Conservation (phyloP, 2,888 invertebrate species). For the Torymus auratus region DNA sequence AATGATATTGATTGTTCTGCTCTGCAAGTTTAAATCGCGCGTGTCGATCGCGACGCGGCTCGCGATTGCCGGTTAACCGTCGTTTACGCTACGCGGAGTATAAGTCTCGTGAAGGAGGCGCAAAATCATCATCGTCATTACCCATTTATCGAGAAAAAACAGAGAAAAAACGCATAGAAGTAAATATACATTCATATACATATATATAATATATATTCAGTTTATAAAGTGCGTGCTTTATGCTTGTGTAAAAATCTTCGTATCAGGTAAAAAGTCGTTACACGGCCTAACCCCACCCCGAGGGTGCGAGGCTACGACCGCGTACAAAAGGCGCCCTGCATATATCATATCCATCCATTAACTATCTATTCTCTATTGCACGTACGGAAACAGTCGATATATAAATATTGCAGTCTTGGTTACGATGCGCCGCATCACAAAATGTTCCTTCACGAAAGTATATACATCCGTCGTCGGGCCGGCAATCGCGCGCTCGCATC, state of each 20-base stretch:
- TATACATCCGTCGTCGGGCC: constrained; percentile 4
- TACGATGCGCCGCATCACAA: constrained; percentile 41
- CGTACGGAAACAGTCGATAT: constrained; percentile 58
- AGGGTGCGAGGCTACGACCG: neutral
- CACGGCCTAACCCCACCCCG: constrained; percentile 1
- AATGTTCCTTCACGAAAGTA: constrained; percentile 54
- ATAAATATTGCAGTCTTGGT: constrained; percentile 60
- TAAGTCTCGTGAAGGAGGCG: constrained; percentile 58
- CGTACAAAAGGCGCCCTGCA: constrained; percentile 56
- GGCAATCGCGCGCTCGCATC: constrained; percentile 48
- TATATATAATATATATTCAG: constrained; percentile 44
- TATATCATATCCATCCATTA: constrained; percentile 17
- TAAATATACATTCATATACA: constrained; percentile 52
- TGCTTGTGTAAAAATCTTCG: constrained; percentile 51
- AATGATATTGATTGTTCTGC: constrained; percentile 74
- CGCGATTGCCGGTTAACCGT: constrained; percentile 43
- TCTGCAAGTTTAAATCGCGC: constrained; percentile 59
- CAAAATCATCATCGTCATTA: constrained; percentile 40
- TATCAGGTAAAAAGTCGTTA: constrained; percentile 54
- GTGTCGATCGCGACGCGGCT: constrained; percentile 34
- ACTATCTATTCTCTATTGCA: constrained; percentile 57
- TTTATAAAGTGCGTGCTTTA: constrained; percentile 56
- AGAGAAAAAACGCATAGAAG: constrained; percentile 43
- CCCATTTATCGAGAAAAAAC: constrained; percentile 50
- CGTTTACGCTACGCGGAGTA: neutral